Percentiles rank a stretch among this genome's conserved stretches.
phyloP scores from a whole-genome alignment of 2,113 vertebrate species.

The Noturus placidus region DNA sequence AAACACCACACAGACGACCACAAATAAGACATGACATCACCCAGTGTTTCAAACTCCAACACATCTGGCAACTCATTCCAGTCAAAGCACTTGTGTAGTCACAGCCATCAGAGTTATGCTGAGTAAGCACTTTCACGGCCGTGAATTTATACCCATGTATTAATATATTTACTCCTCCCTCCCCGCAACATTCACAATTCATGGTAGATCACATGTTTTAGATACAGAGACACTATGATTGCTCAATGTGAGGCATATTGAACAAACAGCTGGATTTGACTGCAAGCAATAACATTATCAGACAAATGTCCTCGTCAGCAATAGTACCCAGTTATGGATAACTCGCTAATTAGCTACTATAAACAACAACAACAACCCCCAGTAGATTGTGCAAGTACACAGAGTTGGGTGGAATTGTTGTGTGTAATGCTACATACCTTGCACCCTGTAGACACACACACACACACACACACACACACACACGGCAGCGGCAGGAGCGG shows the following conservation, averaged over 20 bases:
- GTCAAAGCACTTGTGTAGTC: not conserved
- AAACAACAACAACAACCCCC: not conserved
- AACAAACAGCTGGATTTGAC: not conserved
- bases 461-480: not conserved
- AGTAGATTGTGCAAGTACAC: not conserved
- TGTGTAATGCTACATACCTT: not conserved
- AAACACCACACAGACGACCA: not conserved
- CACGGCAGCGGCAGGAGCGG: not conserved
- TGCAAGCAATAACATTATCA: not conserved
- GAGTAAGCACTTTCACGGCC: not conserved
- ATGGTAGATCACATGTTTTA: not conserved
- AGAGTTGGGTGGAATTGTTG: not conserved
- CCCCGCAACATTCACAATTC: not conserved
- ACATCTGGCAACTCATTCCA: slow-evolving; percentile 12
- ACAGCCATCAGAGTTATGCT: not conserved
- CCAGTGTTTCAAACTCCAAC: slow-evolving; percentile 15
- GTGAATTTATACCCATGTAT: not conserved
- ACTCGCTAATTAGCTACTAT: not conserved
- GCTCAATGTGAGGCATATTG: not conserved
- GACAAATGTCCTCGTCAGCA: not conserved
- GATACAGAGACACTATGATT: not conserved
- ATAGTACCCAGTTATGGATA: not conserved
- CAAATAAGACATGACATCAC: slow-evolving; percentile 36
- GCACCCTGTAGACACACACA: not conserved
- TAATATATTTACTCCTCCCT: not conserved